Conservation (phyloP, 2,888 invertebrate genomes). For the Polylopha cassiicola region DNA sequence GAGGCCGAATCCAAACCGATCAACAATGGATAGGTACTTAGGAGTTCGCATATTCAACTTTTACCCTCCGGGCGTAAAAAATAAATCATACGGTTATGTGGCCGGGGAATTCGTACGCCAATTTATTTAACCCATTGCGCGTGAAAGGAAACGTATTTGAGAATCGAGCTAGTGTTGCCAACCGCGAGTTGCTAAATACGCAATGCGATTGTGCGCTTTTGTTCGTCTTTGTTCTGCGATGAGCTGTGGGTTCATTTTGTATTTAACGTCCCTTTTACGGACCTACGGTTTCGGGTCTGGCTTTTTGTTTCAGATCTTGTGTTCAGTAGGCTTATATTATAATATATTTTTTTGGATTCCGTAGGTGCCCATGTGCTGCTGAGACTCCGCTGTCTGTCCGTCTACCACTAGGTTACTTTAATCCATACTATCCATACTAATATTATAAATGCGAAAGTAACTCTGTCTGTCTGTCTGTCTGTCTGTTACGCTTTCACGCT, state of each 20-base stretch:
- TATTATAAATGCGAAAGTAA: too few relatives aligned
- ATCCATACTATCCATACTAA: too few relatives aligned
- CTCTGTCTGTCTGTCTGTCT: too few relatives aligned
- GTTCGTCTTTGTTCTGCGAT: constrained; percentile 17
- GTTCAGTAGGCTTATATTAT: too few relatives aligned
- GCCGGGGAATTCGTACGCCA: constrained; percentile 25
- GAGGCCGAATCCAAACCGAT: constrained; percentile 15
- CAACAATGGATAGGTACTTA: constrained; percentile 22
- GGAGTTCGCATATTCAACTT: constrained; percentile 21
- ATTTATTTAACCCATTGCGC: constrained; percentile 22
- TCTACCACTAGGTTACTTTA: too few relatives aligned
- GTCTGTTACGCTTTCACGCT: too few relatives aligned
- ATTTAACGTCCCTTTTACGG: constrained; percentile 11
- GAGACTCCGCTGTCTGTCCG: too few relatives aligned
- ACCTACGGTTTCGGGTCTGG: too few relatives aligned
- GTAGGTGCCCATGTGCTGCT: too few relatives aligned
- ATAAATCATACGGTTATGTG: constrained; percentile 26
- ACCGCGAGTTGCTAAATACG: constrained; percentile 24
- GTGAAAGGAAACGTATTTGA: constrained; percentile 21
- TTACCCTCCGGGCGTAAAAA: constrained; percentile 21
- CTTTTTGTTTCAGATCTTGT: constrained; percentile 7
- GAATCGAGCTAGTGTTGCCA: constrained; percentile 21
- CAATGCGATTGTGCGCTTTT: constrained; percentile 22
- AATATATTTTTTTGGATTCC: too few relatives aligned
- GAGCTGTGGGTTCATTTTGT: constrained; percentile 12